These are phyloP conservation scores for Nycticebus coucang DNA, from an alignment of 2,113 vertebrate genomes.

Conservation along the genomic window DNA sequence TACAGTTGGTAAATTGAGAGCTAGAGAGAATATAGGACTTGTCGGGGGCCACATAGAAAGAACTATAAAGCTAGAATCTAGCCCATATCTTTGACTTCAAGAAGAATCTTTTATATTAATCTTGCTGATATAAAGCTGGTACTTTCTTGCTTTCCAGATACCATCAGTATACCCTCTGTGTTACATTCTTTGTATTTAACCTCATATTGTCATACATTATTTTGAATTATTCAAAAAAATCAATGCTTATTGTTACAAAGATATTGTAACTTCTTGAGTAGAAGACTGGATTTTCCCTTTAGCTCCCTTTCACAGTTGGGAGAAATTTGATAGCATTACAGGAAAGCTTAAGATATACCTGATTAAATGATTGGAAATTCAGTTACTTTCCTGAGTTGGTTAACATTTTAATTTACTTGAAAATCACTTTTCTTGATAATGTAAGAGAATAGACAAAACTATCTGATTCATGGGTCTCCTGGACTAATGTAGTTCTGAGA, in stretches of 20 bases:
- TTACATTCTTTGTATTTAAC: background rate
- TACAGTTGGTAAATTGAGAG: background rate
- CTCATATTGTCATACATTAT: background rate
- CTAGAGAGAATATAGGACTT: background rate
- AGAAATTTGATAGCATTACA: background rate
- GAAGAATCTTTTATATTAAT: background rate
- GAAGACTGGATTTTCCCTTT: background rate
- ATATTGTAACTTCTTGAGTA: background rate
- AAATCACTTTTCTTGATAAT: slow-evolving; percentile 1
- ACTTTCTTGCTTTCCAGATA: background rate
- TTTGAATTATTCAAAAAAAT: background rate
- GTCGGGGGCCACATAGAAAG: background rate
- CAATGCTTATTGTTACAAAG: background rate
- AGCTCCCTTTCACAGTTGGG: background rate
- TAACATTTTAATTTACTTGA: background rate
- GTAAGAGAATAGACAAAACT: background rate
- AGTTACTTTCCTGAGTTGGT: background rate
- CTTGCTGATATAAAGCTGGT: background rate
- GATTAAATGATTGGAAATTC: background rate
- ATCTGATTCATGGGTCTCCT: background rate
- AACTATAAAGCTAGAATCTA: background rate
- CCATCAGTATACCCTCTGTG: background rate
- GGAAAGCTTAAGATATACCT: background rate
- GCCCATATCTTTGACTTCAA: background rate
- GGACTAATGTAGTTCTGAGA: background rate